phyloP scores from a whole-genome alignment of 2,797 vertebrate genomes.

The Sebastes taczanowskii region DNA sequence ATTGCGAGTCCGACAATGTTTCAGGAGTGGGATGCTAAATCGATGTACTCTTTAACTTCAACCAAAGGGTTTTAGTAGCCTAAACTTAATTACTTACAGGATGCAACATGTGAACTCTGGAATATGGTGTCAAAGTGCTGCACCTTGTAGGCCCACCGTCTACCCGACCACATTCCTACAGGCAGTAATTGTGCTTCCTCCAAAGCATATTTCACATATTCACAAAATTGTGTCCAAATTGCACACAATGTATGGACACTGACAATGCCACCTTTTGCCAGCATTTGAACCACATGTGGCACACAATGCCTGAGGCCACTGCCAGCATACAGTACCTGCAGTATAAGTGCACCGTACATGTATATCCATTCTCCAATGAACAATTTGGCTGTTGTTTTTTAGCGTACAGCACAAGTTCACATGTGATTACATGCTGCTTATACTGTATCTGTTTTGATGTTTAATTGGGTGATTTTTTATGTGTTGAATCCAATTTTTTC shows the following conservation, averaged over 20 bases:
- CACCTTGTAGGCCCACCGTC: background rate
- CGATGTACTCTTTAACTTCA: background rate
- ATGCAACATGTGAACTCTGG: background rate
- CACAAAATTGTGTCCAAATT: background rate
- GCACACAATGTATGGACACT: background rate
- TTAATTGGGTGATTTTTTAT: conserved; percentile 60
- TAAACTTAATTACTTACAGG: background rate
- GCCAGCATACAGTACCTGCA: background rate
- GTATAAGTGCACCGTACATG: background rate
- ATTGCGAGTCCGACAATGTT: background rate
- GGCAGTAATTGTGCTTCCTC: background rate
- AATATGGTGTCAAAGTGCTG: background rate
- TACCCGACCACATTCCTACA: background rate
- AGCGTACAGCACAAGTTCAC: conserved; percentile 22
- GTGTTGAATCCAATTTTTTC: conserved; percentile 47
- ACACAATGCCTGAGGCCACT: background rate
- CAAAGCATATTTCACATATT: background rate
- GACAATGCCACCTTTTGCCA: background rate
- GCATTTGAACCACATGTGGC: background rate
- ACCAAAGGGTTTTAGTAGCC: background rate
- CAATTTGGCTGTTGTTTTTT: conserved; percentile 19
- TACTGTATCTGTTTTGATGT: conserved; percentile 59
- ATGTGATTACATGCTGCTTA: conserved; percentile 34
- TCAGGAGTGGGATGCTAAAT: background rate
- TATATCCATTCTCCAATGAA: background rate